These are phyloP conservation scores for Stenodema calcarata DNA, from an alignment of 2,888 invertebrate genomes.

Conservation along the genomic window DNA sequence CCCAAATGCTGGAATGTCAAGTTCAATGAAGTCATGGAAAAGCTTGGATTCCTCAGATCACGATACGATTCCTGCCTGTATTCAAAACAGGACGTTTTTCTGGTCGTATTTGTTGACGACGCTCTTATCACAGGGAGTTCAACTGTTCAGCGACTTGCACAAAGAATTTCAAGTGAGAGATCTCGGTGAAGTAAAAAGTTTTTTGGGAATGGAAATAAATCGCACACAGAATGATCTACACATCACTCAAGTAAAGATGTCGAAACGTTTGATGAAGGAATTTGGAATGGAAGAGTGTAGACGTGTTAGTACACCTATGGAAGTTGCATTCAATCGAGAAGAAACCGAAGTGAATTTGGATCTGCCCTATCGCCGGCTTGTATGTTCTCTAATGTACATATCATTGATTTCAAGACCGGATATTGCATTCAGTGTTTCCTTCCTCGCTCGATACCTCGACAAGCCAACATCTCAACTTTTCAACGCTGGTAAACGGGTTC, in stretches of 20 bases:
- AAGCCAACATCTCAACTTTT: neutral
- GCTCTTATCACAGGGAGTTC: conserved; percentile 35
- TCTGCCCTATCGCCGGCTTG: conserved; percentile 44
- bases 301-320: conserved; percentile 46
- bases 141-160: conserved; percentile 23
- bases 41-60: conserved; percentile 35
- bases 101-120: conserved; percentile 46
- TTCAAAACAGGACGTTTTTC: neutral
- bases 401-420: neutral
- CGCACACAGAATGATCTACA: neutral
- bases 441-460: neutral
- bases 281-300: conserved; percentile 34
- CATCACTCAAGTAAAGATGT: conserved; percentile 34
- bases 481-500: neutral
- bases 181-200: conserved; percentile 18
- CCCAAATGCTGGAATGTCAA: conserved; percentile 49
- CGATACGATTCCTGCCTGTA: conserved; percentile 30
- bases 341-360: neutral
- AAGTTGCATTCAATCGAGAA: conserved; percentile 27
- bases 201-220: conserved; percentile 43
- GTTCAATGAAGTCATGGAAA: conserved; percentile 30
- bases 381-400: conserved; percentile 46
- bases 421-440: neutral
- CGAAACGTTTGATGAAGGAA: neutral
- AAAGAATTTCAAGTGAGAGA: conserved; percentile 43